These are phyloP conservation scores for Menura novaehollandiae DNA, from an alignment of 2,113 vertebrate species.

Conservation along the genomic window DNA sequence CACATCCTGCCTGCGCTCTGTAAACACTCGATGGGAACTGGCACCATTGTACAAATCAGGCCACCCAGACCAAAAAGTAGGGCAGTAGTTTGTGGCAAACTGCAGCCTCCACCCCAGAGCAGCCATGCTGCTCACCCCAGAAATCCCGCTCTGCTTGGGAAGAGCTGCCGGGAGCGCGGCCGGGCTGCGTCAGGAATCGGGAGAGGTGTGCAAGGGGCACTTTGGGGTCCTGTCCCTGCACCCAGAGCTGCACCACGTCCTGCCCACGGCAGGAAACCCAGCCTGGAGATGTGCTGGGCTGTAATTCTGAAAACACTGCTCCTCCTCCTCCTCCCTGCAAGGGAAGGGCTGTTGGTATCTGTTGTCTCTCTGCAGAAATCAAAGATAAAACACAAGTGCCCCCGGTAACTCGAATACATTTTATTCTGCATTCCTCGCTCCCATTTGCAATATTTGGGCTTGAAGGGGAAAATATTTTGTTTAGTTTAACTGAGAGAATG, in stretches of 20 bases:
- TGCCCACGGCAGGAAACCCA: background rate
- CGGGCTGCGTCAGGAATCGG: background rate
- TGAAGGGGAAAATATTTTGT: background rate
- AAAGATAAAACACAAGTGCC: background rate
- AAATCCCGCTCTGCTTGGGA: fast-evolving
- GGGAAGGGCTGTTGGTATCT: background rate
- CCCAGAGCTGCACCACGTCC: background rate
- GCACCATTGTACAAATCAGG: background rate
- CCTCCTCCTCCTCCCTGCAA: background rate
- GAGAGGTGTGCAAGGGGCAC: background rate
- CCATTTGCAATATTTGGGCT: background rate
- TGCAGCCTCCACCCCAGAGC: background rate
- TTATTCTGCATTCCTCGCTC: background rate
- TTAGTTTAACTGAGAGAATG: background rate
- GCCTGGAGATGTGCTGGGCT: background rate
- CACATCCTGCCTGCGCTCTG: constrained; percentile 23
- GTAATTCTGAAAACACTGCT: background rate
- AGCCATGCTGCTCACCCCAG: fast-evolving
- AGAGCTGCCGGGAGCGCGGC: fast-evolving
- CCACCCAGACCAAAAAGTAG: background rate
- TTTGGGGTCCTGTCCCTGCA: background rate
- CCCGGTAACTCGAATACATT: background rate
- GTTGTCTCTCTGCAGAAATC: background rate
- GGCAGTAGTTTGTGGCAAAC: background rate
- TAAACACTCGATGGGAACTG: background rate